Evolutionary conservation across 2,888 invertebrate genomes (phyloP).

Genomic region (Dyspetes luteomarginatus): DNA sequence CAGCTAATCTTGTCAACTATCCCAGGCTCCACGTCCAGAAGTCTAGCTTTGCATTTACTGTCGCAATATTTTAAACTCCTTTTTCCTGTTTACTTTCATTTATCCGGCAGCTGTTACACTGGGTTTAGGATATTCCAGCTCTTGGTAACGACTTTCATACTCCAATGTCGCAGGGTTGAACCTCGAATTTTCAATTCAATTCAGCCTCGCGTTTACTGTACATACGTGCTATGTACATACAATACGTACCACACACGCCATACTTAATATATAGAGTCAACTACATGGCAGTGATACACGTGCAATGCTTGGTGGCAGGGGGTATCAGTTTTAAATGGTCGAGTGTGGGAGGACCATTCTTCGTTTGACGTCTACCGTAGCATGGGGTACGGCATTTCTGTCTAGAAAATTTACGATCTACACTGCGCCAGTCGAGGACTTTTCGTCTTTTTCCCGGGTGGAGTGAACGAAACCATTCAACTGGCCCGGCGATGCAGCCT

Average conservation of each 20-base stretch:
- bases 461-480: constrained; percentile 23
- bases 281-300: neutral
- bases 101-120: neutral
- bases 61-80: neutral
- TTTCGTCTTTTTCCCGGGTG: constrained; percentile 19
- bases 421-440: constrained; percentile 23
- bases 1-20: neutral
- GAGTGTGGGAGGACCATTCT: constrained; percentile 37
- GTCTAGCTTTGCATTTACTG: neutral
- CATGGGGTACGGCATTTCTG: constrained; percentile 19
- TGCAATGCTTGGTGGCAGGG: neutral
- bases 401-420: constrained; percentile 51
- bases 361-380: constrained; percentile 37
- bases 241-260: neutral
- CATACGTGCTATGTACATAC: neutral
- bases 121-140: neutral
- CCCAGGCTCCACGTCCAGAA: neutral
- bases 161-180: neutral
- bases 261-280: neutral
- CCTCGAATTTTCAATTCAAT: constrained; percentile 33
- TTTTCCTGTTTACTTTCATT: neutral
- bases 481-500: constrained; percentile 5
- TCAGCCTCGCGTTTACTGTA: neutral
- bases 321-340: constrained; percentile 31
- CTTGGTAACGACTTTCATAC: constrained; percentile 15